Evolutionary conservation across 1,140 invertebrate genomes (phyloP).

Genomic region (Mycetomoellerius zeteki): DNA sequence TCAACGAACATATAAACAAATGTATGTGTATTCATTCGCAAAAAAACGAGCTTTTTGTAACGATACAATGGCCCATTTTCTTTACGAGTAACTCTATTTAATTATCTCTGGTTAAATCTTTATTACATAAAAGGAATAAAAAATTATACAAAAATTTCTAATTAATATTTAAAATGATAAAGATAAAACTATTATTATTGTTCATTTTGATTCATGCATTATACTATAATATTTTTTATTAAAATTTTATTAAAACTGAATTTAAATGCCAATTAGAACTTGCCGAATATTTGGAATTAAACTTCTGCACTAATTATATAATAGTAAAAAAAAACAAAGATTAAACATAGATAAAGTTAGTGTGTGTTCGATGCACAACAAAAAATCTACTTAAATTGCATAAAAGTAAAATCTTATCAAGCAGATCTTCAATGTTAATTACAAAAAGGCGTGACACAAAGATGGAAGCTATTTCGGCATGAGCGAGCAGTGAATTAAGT

Average conservation of each 20-base stretch:
- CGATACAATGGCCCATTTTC: too few species aligned
- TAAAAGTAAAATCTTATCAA: conserved; percentile 21
- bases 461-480: conserved; percentile 39
- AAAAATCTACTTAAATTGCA: conserved; percentile 49
- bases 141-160: background rate
- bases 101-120: background rate
- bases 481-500: conserved; percentile 73
- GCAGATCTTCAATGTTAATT: conserved; percentile 67
- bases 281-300: background rate
- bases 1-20: background rate
- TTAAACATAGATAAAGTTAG: conserved; percentile 10
- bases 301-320: background rate
- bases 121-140: background rate
- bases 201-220: background rate
- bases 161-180: background rate
- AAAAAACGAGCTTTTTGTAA: too few species aligned
- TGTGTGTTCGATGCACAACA: background rate
- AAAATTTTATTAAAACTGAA: background rate
- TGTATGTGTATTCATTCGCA: too few species aligned
- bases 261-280: background rate
- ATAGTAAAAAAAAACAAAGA: background rate
- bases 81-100: too few species aligned
- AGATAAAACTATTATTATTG: conserved; percentile 7
- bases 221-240: background rate
- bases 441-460: conserved; percentile 65